Evolutionary conservation across 2,113 vertebrate genomes (phyloP).

Genomic region (Gallinago undulata): DNA sequence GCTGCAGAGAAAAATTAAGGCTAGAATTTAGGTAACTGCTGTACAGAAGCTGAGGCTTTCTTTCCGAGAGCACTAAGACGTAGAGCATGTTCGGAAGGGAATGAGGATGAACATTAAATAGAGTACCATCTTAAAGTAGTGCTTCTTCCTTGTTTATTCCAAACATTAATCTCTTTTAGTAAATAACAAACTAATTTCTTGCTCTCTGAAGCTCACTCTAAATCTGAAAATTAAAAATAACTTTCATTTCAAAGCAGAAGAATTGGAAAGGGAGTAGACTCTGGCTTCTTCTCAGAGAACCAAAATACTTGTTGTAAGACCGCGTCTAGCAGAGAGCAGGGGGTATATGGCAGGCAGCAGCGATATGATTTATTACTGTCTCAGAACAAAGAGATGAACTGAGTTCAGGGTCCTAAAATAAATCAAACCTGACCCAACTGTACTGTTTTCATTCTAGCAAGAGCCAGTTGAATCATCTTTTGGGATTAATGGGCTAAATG

Average conservation of each 20-base stretch:
- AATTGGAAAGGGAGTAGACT: neutral
- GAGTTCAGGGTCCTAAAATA: conserved; percentile 20
- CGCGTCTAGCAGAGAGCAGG: neutral
- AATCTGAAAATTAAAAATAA: conserved; percentile 4
- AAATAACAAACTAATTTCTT: conserved; percentile 3
- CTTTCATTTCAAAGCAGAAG: neutral
- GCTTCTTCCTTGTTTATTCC: neutral
- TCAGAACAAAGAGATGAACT: neutral
- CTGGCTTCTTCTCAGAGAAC: neutral
- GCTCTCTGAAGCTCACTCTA: conserved; percentile 12
- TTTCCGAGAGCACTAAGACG: neutral
- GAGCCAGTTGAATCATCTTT: conserved; percentile 81
- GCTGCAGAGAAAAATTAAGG: conserved; percentile 10
- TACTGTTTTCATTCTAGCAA: conserved; percentile 77
- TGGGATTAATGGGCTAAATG: conserved; percentile 78
- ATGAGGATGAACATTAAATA: conserved; percentile 2
- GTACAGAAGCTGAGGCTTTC: neutral
- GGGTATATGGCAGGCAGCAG: neutral
- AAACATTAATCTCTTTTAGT: conserved; percentile 2
- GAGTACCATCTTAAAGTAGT: neutral
- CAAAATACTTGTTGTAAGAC: neutral
- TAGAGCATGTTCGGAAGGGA: neutral
- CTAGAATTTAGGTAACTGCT: conserved; percentile 18
- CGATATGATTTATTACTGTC: neutral
- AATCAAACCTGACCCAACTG: conserved; percentile 29